Conservation (phyloP, 2,113 vertebrate genomes). For the Oxygymnocypris stewartii region DNA sequence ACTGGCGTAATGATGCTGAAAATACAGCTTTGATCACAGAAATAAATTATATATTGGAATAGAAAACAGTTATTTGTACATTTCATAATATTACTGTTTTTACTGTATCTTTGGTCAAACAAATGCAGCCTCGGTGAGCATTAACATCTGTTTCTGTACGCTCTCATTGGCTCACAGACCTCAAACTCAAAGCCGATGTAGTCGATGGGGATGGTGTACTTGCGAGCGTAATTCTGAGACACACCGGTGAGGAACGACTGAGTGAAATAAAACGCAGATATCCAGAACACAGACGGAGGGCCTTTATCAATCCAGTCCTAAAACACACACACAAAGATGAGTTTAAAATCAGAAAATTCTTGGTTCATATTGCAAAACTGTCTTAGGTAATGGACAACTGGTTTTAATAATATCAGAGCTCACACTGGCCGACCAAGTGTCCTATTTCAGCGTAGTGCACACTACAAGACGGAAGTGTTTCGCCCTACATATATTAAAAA, state of each 20-base stretch:
- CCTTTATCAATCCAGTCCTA: conserved; percentile 86
- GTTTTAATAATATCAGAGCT: background rate
- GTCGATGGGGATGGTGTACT: conserved; percentile 72
- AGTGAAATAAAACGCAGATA: conserved; percentile 95
- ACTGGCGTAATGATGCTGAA: background rate
- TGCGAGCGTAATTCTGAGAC: conserved; percentile 91
- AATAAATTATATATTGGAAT: background rate
- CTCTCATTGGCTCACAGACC: background rate
- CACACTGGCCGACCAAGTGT: background rate
- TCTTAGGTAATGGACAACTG: background rate
- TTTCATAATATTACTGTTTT: background rate
- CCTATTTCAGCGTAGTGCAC: background rate
- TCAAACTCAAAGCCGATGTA: background rate
- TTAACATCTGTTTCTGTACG: too few species aligned
- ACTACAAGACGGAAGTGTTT: background rate
- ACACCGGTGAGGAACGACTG: conserved; percentile 93
- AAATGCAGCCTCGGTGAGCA: background rate
- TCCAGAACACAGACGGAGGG: conserved; percentile 86
- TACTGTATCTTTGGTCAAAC: background rate
- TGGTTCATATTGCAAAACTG: background rate
- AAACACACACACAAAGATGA: conserved; percentile 48
- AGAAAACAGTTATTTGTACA: background rate
- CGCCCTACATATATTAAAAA: background rate
- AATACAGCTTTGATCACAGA: background rate
- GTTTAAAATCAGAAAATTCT: background rate